These are phyloP conservation scores for Bolinopsis microptera DNA, from an alignment of 37 sponge, comb jelly and placozoan genomes.

Conservation along the genomic window DNA sequence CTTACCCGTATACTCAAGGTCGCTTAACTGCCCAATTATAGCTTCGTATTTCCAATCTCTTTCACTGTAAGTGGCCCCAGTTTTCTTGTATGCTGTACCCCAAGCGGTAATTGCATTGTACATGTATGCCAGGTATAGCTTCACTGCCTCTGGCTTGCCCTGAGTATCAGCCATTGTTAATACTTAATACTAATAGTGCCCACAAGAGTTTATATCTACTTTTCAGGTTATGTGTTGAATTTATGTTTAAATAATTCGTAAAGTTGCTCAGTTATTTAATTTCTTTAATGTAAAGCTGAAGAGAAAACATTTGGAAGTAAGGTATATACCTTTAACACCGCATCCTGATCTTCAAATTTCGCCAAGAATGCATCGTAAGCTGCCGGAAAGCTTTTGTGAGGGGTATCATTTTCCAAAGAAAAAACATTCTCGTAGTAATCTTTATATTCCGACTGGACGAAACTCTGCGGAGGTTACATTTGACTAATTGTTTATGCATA, in stretches of 20 bases:
- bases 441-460: neutral
- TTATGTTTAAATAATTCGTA: too few relatives aligned
- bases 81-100: constrained; percentile 1
- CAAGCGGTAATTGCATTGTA: constrained; percentile 49
- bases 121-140: constrained; percentile 22
- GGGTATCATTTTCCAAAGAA: constrained; percentile 44
- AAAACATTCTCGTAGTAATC: constrained; percentile 1
- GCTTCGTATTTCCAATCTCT: neutral
- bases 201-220: too few relatives aligned
- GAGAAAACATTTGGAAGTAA: too few relatives aligned
- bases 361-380: neutral
- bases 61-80: neutral
- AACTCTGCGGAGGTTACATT: neutral
- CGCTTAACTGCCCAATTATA: neutral
- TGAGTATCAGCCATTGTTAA: too few relatives aligned
- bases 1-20: constrained; percentile 8
- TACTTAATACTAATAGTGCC: too few relatives aligned
- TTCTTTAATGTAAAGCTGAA: too few relatives aligned
- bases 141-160: neutral
- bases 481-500: too few relatives aligned
- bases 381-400: neutral
- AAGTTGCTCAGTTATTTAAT: too few relatives aligned
- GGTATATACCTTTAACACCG: neutral
- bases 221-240: too few relatives aligned
- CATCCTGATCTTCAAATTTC: neutral